Percentiles rank a stretch among this genome's conserved stretches.
phyloP scores from a whole-genome alignment of 2,113 vertebrate genomes.

The Rhadina sibilatrix region DNA sequence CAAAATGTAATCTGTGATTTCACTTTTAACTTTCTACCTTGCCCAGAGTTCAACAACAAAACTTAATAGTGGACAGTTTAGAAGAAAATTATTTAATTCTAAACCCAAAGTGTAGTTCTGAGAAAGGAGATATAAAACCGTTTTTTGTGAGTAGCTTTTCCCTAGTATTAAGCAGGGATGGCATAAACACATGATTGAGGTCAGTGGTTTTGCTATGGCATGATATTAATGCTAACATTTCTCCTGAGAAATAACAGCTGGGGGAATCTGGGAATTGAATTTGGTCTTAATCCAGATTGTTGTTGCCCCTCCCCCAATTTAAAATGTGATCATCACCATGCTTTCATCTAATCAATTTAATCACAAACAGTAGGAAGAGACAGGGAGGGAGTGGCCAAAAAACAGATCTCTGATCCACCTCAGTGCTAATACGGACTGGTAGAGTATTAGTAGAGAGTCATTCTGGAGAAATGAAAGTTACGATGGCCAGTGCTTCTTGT shows the following conservation, averaged over 20 bases:
- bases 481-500: rapidly evolving
- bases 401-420: background rate
- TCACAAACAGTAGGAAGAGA: background rate
- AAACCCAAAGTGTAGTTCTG: background rate
- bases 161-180: background rate
- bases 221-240: background rate
- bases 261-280: background rate
- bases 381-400: background rate
- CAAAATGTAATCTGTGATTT: background rate
- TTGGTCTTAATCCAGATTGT: background rate
- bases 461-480: background rate
- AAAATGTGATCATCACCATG: background rate
- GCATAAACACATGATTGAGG: background rate
- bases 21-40: background rate
- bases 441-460: background rate
- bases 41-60: background rate
- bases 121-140: background rate
- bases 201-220: background rate
- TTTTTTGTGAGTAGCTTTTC: background rate
- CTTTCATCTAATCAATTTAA: background rate
- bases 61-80: background rate
- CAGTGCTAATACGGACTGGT: background rate
- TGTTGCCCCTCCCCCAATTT: background rate
- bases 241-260: background rate
- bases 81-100: background rate